Evolutionary conservation across 2,888 invertebrate genomes (phyloP), one percentile per base, ranked within the genome.

Genomic region (Schizaphis graminum): DNA sequence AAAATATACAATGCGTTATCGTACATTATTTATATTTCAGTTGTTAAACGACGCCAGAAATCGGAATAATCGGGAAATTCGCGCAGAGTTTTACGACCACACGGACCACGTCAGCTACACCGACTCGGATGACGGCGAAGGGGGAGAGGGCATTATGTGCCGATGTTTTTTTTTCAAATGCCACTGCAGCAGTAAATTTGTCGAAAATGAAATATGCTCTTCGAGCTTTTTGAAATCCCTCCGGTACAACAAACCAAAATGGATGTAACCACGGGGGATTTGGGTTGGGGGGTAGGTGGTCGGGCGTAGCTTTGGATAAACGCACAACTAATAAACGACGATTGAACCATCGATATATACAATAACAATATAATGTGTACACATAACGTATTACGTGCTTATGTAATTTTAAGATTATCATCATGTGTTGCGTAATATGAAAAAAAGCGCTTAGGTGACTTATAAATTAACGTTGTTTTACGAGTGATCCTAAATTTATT

Each of bases 151-250:
- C 35, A 35, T 77, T 77, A 35, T 35, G 77, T 77, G 35, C 35
- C 77, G 35, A 77, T 77, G 77, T 77, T 77, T 77, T 77, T 77
- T 77, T 77, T 35, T 77, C 35, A 35, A 35, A 77, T 26, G 77
- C 21, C 77, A 77, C 35, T 77, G 35, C 77, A 35, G 35, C 77
- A 35, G 77, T 77, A 77, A 35, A 77, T 77, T 77, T 77, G 88
- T 53, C 53, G 53, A 88, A 35, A 88, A 53, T 53, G n/a, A 53
- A 88, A 53, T 88, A 88, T 88, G 24, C 49, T 53, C n/a, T 53
- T 77, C 77, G 77, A 88, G 35, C 53, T 88, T 88, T 88, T 88
- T 10, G 53, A 53, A 88, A 88, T 88, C 88, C 53, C 88, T 88
- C n/a, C 35, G 53, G 88, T 53, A 88, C 77, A 77, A 77, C 77